Percentiles rank a stretch among this genome's conserved stretches.
phyloP scores from a whole-genome alignment of 2,888 invertebrate genomes.

The Nomada fucata region DNA sequence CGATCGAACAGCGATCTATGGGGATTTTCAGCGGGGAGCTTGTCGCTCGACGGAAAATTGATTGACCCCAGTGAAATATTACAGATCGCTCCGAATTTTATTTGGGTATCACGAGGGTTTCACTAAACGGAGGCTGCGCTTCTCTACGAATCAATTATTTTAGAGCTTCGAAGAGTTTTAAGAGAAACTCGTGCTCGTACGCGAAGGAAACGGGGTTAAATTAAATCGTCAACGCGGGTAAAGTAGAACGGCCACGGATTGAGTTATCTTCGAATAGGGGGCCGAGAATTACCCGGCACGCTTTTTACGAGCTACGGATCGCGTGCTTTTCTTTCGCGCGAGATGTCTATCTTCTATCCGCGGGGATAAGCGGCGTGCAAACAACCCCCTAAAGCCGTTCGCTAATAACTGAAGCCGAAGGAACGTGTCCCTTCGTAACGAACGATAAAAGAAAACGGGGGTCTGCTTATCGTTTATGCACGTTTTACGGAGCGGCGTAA shows the following conservation, averaged over 20 bases:
- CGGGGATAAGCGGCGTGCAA: slow-evolving; percentile 25
- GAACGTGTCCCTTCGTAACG: slow-evolving; percentile 17
- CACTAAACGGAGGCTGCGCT: no score
- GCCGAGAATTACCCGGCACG: slow-evolving; percentile 17
- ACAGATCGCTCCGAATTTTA: no score
- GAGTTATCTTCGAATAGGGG: slow-evolving; percentile 9
- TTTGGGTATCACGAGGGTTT: not conserved
- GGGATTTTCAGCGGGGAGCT: not conserved
- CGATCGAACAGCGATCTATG: slow-evolving; percentile 4
- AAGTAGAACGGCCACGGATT: slow-evolving; percentile 3
- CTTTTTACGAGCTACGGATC: slow-evolving; percentile 27
- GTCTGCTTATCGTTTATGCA: slow-evolving; percentile 4
- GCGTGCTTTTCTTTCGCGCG: slow-evolving; percentile 32
- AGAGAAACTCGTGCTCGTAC: no score
- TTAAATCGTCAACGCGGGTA: not conserved
- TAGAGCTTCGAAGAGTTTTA: no score
- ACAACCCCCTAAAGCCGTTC: slow-evolving; percentile 14
- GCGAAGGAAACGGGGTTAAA: not conserved
- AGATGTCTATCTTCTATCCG: slow-evolving; percentile 39
- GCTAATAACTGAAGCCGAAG: slow-evolving; percentile 1
- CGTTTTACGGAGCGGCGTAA: slow-evolving; percentile 27
- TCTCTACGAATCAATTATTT: no score
- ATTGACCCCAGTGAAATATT: not conserved
- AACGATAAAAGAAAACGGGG: slow-evolving; percentile 24
- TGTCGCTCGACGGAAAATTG: not conserved